Conservation (phyloP, 2,888 invertebrate genomes). For the Calameuta pallipes region DNA sequence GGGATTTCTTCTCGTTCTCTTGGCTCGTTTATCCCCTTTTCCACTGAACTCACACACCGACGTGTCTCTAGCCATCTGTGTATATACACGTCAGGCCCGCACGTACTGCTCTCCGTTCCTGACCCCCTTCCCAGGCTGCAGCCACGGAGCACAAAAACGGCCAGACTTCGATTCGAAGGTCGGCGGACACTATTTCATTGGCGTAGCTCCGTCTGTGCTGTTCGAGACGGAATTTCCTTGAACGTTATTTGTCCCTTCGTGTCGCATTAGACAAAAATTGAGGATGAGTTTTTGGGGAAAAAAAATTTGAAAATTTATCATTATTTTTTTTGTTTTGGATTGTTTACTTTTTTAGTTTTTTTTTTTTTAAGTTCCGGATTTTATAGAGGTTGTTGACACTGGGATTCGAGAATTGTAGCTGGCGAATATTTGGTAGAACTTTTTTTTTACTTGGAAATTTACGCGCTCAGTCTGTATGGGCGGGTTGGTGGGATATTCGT, state of each 20-base stretch:
- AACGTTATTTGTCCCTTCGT: too few relatives aligned
- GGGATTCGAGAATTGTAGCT: not conserved
- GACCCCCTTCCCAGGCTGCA: conserved; percentile 30
- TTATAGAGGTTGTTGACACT: not conserved
- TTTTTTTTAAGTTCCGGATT: not conserved
- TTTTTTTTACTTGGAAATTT: not conserved
- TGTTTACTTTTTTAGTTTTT: not conserved
- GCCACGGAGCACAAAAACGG: conserved; percentile 57
- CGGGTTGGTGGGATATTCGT: not conserved
- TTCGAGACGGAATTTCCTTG: not conserved
- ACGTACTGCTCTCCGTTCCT: conserved; percentile 30
- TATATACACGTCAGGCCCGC: conserved; percentile 18
- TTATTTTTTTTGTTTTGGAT: not conserved
- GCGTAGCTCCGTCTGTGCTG: conserved; percentile 40
- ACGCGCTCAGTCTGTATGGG: not conserved
- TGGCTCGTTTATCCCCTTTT: conserved; percentile 15
- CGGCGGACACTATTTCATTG: conserved; percentile 54
- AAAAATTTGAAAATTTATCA: not conserved
- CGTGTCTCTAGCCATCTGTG: conserved; percentile 12
- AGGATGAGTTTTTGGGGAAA: not conserved
- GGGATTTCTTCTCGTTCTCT: conserved; percentile 4
- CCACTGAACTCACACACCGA: conserved; percentile 13
- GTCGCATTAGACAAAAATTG: not conserved
- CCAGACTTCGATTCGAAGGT: conserved; percentile 61
- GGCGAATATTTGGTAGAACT: not conserved